A percentile compares a stretch with the other conserved stretches of the same genome.
phyloP scores from a whole-genome alignment of 2,113 vertebrate genomes.

The Ifrita kowaldi region DNA sequence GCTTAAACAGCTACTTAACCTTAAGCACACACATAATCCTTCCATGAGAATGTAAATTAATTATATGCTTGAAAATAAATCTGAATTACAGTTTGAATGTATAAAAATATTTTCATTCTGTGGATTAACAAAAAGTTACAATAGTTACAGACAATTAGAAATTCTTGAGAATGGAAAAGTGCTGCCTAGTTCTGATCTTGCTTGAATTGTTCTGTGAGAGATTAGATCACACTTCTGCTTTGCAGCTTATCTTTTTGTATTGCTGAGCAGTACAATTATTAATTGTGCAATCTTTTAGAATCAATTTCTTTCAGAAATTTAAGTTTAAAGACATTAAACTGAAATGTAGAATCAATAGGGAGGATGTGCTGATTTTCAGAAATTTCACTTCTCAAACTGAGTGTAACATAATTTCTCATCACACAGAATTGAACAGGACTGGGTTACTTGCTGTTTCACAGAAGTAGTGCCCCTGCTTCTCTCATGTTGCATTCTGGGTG shows the following conservation, averaged over 20 bases:
- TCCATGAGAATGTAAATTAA: not conserved
- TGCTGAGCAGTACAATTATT: not conserved
- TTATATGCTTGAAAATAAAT: not conserved
- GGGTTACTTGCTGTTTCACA: not conserved
- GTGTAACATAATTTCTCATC: not conserved
- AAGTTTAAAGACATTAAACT: not conserved
- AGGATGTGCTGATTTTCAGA: not conserved
- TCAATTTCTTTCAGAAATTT: not conserved
- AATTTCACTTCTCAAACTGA: not conserved
- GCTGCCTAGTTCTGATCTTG: not conserved
- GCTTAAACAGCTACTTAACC: not conserved
- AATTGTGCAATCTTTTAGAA: not conserved
- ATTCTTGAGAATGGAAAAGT: not conserved
- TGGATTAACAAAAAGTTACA: not conserved
- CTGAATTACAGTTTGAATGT: not conserved
- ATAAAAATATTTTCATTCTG: not conserved
- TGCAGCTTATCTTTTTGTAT: not conserved
- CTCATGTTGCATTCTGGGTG: not conserved
- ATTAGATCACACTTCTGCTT: not conserved
- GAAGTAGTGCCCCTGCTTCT: not conserved
- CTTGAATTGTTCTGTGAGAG: not conserved
- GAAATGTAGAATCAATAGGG: not conserved
- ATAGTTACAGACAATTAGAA: not conserved
- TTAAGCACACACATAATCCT: not conserved
- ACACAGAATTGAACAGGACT: not conserved